Evolutionary conservation across 1,140 invertebrate species (phyloP).

Genomic region (Rhopalosiphum padi): DNA sequence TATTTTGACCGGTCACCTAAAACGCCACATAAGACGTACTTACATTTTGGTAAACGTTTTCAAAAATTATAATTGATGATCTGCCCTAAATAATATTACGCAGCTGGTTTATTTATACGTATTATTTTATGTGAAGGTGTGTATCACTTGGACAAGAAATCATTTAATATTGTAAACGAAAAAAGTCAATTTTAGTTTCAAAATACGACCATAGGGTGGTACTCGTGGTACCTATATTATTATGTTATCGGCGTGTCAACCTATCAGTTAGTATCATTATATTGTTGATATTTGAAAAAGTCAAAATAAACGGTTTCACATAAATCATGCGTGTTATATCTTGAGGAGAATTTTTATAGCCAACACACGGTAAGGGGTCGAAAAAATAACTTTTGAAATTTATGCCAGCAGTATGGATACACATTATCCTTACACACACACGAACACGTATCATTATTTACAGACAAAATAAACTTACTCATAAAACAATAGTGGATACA

Average conservation of each 20-base stretch:
- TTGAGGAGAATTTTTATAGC: constrained; percentile 16
- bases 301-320: background rate
- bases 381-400: constrained; percentile 14
- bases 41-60: background rate
- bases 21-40: background rate
- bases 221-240: background rate
- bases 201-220: background rate
- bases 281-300: background rate
- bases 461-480: constrained; percentile 12
- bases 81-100: background rate
- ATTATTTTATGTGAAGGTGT: background rate
- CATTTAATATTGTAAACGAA: background rate
- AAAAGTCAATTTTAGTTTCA: background rate
- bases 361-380: background rate
- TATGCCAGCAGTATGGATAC: background rate
- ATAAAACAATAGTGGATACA: constrained; percentile 25
- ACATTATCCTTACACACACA: constrained; percentile 4
- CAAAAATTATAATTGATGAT: background rate
- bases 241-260: background rate
- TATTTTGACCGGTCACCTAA: background rate
- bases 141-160: background rate
- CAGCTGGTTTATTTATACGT: background rate
- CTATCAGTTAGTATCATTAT: background rate
- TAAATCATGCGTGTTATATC: background rate
- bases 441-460: background rate